Evolutionary conservation across 2,888 invertebrate genomes (phyloP).

Genomic region (Ornithoptera alexandrae): DNA sequence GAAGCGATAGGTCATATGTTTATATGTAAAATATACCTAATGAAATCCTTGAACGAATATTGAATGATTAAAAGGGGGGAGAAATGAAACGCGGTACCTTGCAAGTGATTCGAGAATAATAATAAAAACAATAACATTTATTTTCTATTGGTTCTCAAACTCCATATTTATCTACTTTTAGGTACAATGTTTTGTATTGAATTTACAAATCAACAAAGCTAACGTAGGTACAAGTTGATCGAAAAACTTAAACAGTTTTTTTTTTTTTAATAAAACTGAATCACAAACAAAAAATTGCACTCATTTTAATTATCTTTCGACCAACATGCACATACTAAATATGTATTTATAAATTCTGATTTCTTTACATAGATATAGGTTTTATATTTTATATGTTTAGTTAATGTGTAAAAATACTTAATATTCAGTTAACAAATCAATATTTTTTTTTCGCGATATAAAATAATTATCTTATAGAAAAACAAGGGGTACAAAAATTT

Average conservation of each 20-base stretch:
- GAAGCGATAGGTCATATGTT: too few species aligned
- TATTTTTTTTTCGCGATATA: constrained; percentile 57
- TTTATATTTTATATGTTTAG: constrained; percentile 72
- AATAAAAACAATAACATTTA: constrained; percentile 79
- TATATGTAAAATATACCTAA: too few species aligned
- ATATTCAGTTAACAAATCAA: constrained; percentile 73
- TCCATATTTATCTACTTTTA: constrained; percentile 65
- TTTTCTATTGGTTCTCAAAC: constrained; percentile 77
- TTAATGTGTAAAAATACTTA: constrained; percentile 78
- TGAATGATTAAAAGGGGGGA: constrained; percentile 11
- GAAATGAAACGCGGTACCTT: constrained; percentile 70
- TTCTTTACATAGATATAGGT: constrained; percentile 65
- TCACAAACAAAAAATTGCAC: constrained; percentile 31
- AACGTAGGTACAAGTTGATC: constrained; percentile 47
- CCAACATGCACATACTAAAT: constrained; percentile 60
- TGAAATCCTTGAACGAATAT: neutral
- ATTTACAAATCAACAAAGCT: constrained; percentile 74
- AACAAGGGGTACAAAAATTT: constrained; percentile 68
- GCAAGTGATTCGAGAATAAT: constrained; percentile 79
- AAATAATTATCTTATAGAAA: constrained; percentile 75
- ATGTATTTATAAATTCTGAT: constrained; percentile 72
- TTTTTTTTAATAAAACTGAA: constrained; percentile 26
- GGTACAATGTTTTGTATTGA: constrained; percentile 76
- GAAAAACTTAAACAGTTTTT: constrained; percentile 37
- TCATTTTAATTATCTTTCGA: constrained; percentile 38